These are phyloP conservation scores for Pelmatolapia mariae DNA, from an alignment of 2,113 vertebrate species.

Conservation along the genomic window DNA sequence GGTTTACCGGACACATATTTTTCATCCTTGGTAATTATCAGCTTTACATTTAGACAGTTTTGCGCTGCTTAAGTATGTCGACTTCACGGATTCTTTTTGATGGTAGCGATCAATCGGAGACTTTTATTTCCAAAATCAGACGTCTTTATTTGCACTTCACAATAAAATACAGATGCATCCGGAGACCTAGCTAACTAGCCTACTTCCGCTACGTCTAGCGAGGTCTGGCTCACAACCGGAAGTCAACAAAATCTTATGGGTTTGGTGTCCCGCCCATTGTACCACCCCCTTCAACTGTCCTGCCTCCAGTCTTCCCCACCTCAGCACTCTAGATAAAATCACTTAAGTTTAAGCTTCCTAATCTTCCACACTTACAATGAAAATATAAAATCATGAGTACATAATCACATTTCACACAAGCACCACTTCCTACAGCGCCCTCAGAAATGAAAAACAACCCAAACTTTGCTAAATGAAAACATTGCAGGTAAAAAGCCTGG, in stretches of 20 bases:
- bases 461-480: not conserved
- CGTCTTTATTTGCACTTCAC: not conserved
- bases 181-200: not conserved
- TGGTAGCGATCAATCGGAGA: fast-evolving
- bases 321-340: not conserved
- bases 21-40: not conserved
- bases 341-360: not conserved
- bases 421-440: not conserved
- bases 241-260: not conserved
- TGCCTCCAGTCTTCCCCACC: not conserved
- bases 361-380: not conserved
- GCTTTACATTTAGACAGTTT: slow-evolving; percentile 1
- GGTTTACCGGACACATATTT: not conserved
- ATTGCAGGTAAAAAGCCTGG: not conserved
- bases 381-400: not conserved
- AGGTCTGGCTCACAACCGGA: not conserved
- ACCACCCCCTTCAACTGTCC: not conserved
- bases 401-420: not conserved
- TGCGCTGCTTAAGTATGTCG: not conserved
- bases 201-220: not conserved
- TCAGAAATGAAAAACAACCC: not conserved
- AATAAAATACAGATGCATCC: not conserved
- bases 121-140: not conserved
- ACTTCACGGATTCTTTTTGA: not conserved
- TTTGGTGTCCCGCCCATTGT: not conserved